Evolutionary conservation across 1,140 invertebrate genomes (phyloP).

Genomic region (Coenobita brevimanus): DNA sequence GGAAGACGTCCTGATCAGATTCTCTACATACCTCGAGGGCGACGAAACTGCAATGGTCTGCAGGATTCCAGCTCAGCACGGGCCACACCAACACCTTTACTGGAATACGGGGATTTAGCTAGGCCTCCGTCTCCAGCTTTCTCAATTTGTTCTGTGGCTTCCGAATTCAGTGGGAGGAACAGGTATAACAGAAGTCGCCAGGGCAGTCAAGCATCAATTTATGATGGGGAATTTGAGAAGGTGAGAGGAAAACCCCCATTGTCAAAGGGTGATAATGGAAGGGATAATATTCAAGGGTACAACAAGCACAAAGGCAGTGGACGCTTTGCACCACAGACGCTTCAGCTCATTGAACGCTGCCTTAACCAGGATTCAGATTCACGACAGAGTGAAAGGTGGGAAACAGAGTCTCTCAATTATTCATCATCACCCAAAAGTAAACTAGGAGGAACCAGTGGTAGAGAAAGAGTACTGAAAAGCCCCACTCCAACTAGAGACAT

Average conservation of each 20-base stretch:
- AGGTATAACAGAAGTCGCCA: slow-evolving; percentile 59
- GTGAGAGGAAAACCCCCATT: slow-evolving; percentile 44
- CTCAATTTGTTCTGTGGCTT: slow-evolving; percentile 61
- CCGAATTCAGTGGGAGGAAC: slow-evolving; percentile 67
- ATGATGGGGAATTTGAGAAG: slow-evolving; percentile 54
- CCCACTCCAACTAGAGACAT: slow-evolving; percentile 59
- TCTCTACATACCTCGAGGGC: slow-evolving; percentile 44
- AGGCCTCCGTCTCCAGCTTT: slow-evolving; percentile 49
- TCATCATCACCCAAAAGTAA: slow-evolving; percentile 25
- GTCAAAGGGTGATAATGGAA: slow-evolving; percentile 41
- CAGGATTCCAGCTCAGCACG: slow-evolving; percentile 14
- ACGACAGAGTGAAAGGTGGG: slow-evolving; percentile 21
- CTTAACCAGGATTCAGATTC: slow-evolving; percentile 60
- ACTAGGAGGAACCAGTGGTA: neutral
- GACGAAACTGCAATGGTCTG: neutral
- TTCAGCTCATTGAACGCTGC: slow-evolving; percentile 64
- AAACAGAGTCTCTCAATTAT: slow-evolving; percentile 18
- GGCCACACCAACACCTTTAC: slow-evolving; percentile 49
- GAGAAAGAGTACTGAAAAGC: slow-evolving; percentile 44
- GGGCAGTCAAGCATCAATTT: slow-evolving; percentile 59
- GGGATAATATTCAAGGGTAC: slow-evolving; percentile 46
- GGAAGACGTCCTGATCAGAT: slow-evolving; percentile 50
- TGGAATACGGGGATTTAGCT: slow-evolving; percentile 18
- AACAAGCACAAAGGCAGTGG: slow-evolving; percentile 13
- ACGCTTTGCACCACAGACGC: slow-evolving; percentile 37